A percentile compares a stretch with the other conserved stretches of the same genome.
Conservation (phyloP, 1,140 invertebrate species). For the Globodera ellingtonae region DNA sequence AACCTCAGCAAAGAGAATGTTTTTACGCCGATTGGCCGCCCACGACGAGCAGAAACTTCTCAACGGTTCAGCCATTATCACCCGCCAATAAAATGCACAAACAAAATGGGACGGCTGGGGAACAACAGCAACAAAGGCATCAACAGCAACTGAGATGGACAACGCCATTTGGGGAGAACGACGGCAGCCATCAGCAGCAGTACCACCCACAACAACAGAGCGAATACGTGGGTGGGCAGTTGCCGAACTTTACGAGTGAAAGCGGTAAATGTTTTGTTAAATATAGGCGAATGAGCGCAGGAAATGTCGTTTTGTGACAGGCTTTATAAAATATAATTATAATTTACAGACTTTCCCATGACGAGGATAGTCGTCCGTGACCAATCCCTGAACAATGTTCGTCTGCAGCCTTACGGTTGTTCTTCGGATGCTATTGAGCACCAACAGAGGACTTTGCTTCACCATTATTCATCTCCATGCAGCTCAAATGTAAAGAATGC, state of each 20-base stretch:
- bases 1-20: background rate
- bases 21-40: constrained; percentile 8
- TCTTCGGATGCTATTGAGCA: background rate
- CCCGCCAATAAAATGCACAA: background rate
- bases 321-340: background rate
- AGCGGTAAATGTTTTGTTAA: background rate
- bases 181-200: background rate
- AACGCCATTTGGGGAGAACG: background rate
- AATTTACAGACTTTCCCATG: background rate
- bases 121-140: background rate
- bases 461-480: background rate
- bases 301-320: too few relatives aligned
- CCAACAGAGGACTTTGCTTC: background rate
- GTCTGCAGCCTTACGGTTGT: background rate
- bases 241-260: background rate
- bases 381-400: background rate
- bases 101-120: background rate
- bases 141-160: constrained; percentile 5
- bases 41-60: constrained; percentile 1
- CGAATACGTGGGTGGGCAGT: background rate
- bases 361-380: constrained; percentile 3
- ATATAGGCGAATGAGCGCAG: too few relatives aligned
- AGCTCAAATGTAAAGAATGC: background rate
- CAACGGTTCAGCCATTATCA: background rate
- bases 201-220: background rate